phyloP scores from a whole-genome alignment of 1,140 invertebrate species.

The Drosophila nigrodunni region DNA sequence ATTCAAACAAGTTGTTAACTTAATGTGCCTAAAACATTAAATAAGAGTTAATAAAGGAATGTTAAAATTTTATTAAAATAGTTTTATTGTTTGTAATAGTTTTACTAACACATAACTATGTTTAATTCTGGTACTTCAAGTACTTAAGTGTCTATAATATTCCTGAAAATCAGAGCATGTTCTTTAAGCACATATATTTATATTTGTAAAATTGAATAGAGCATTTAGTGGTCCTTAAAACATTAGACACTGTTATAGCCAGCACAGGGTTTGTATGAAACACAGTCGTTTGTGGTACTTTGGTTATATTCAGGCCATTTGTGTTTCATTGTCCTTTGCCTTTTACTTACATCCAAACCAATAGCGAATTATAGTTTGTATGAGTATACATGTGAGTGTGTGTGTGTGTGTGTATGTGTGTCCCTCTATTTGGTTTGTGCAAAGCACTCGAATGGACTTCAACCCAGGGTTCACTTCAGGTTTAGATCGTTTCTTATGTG shows the following conservation, averaged over 20 bases:
- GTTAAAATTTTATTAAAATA: too few species aligned
- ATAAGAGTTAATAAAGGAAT: not conserved
- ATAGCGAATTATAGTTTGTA: constrained; percentile 41
- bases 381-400: constrained; percentile 11
- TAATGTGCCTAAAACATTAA: not conserved
- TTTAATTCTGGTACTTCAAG: too few species aligned
- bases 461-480: not conserved
- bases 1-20: too few species aligned
- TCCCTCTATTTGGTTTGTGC: not conserved
- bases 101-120: too few species aligned
- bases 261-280: not conserved
- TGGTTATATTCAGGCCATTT: constrained; percentile 68
- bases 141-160: too few species aligned
- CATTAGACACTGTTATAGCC: not conserved
- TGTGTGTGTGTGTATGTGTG: constrained; percentile 3
- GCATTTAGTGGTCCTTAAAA: not conserved
- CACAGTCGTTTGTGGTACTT: constrained; percentile 60
- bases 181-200: too few species aligned
- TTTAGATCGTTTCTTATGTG: constrained; percentile 58
- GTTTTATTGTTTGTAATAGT: too few species aligned
- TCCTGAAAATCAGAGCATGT: too few species aligned
- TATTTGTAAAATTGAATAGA: not conserved
- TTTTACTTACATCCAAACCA: constrained; percentile 23
- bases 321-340: constrained; percentile 66
- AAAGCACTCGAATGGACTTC: constrained; percentile 11